Evolutionary conservation across 2,797 vertebrate genomes (phyloP), one percentile per base, ranked within the genome.

Genomic region (Thaleichthys pacificus): DNA sequence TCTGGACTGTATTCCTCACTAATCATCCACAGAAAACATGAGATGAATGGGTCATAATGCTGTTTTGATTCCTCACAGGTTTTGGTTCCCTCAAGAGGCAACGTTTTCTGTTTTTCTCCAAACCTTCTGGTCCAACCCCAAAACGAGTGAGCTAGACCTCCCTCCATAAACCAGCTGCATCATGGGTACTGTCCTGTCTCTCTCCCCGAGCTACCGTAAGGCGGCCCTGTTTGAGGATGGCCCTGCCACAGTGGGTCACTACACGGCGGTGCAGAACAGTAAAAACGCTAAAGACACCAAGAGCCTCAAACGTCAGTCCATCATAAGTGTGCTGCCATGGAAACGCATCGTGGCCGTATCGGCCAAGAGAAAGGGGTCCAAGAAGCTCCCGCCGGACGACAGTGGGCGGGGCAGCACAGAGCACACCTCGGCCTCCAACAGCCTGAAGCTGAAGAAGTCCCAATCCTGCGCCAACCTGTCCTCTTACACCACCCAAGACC

Each of bases 201-300:
- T 97, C 80, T 97, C 97, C 49, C 97, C 96, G 69, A 95, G 95
- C 90, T 97, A 97, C 91, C 94, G 96, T 66, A 97, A 97, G 87
- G 95, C 95, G 5, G 93, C 93, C 24, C 93, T 97, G 67, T 96
- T 96, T 66, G 96, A 98, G 86, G 96, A 97, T 61, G 95, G 95
- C 78, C 93, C 95, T 0, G 93, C 94, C 74, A 94, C 94, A 0
- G 94, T 96, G 74, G 95, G 93, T 71, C 95, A 95, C 87, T 97
- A 96, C 85, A 96, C 95, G 2, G 96, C 96, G 0, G 95, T 96
- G 81, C 95, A 96, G 89, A 96, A 96, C 90, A 96, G 95, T 91
- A 96, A 95, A 90, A 96, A 96, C 9, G 94, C 95, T 75, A 97
- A 96, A 90, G 96, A 96, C 80, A 77, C 85, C 0, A 96, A 96